A percentile compares a stretch with the other conserved stretches of the same genome.
These are phyloP conservation scores for Neodon shergylaensis DNA, from an alignment of 2,113 vertebrate genomes.

Conservation along the genomic window DNA sequence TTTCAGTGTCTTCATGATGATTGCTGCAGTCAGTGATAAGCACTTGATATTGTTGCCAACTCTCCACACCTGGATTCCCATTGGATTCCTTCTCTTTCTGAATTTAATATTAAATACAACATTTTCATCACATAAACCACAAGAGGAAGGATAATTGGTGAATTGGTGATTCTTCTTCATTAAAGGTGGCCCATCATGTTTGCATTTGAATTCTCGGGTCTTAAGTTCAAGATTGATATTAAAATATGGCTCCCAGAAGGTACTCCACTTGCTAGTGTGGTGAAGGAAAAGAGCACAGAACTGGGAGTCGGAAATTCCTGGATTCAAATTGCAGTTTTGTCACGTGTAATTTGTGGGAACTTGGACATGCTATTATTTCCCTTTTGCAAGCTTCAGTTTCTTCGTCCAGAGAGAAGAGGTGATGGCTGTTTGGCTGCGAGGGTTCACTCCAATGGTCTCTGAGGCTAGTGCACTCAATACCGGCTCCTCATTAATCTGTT, in stretches of 20 bases:
- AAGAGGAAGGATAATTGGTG: neutral
- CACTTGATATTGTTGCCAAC: constrained; percentile 25
- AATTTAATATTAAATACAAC: constrained; percentile 31
- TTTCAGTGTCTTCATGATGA: neutral
- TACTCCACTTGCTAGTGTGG: neutral
- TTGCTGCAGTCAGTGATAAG: neutral
- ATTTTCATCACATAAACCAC: neutral
- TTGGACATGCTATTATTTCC: neutral
- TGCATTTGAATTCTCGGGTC: constrained; percentile 2
- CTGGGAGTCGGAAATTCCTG: neutral
- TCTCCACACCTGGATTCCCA: neutral
- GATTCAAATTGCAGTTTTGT: neutral
- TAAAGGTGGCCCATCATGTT: neutral
- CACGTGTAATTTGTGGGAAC: neutral
- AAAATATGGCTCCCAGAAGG: neutral
- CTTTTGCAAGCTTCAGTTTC: neutral
- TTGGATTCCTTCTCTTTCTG: neutral
- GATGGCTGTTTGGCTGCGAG: neutral
- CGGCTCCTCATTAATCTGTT: neutral
- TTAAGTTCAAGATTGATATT: constrained; percentile 31
- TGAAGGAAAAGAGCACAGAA: neutral
- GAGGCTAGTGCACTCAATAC: neutral
- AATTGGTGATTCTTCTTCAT: neutral
- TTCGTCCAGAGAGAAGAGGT: neutral
- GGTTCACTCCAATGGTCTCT: neutral